Base-by-base conservation (phyloP, 37 sponge, comb jelly and placozoan genomes). In the Aplysina aerophoba region DNA sequence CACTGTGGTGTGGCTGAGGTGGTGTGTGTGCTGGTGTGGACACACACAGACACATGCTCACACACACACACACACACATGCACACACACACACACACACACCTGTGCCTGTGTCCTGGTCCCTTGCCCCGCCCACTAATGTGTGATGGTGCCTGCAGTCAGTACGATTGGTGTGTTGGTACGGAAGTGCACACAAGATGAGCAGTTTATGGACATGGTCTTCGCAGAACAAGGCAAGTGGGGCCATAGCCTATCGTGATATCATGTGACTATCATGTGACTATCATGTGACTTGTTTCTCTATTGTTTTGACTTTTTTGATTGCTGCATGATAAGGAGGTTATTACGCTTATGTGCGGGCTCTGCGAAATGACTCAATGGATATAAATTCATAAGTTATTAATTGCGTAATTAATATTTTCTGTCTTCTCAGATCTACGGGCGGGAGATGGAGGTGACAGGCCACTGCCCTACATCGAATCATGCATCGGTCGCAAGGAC, bases 101-200 rank as follows among this genome's bases (percentile, higher is more conserved):
- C 80, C 25, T 62, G 27, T 13, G 63, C 11, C 63, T 13, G 27
- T 62, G 63, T 62, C n/a, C 27, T 22, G 27, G 2, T 2, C n/a
- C 27, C n/a, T 14, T 62, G 27, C 27, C n/a, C 27, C 27, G 63
- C 27, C n/a, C 14, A 30, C 37, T 57, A 6, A 20, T 22, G 20
- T 28, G 36, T 66, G 36, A 13, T 40, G 83, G 1, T 3, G 19
- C 22, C 15, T 81, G 19, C 72, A 93, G 94, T 95, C 35, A 97
- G 96, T 6, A 91, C 98, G 8, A 72, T 97, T 67, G 93, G 96
- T 16, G 98, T 92, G 68, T 84, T 97, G 31, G 84, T 97, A 0
- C 95, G 91, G 80, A 57, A 83, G 34, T 61, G 66, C 54, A 95
- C 93, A 14, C 91, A 92, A 60, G 89, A 81, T 8, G 60, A 54